Percentiles rank a stretch among this genome's conserved stretches.
These are phyloP conservation scores for Anoura caudifer DNA, from an alignment of 2,113 vertebrate genomes.

Conservation along the genomic window DNA sequence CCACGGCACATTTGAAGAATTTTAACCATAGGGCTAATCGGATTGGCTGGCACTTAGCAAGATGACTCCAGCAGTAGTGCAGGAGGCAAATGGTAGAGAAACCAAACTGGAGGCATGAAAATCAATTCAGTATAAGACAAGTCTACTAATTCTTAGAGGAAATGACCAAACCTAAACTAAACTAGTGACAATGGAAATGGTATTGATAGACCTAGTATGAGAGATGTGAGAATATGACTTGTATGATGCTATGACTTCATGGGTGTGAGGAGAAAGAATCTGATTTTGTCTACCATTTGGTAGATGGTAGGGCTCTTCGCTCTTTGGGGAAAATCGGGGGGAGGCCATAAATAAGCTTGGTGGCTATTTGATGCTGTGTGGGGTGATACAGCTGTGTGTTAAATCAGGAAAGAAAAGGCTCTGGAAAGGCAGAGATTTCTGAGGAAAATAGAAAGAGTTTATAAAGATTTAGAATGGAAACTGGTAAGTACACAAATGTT, in stretches of 20 bases:
- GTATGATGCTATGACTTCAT: no score
- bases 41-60: not conserved
- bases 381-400: not conserved
- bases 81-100: not conserved
- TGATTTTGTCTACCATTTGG: not conserved
- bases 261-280: not conserved
- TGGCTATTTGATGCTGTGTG: not conserved
- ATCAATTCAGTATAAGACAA: not conserved
- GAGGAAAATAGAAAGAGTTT: not conserved
- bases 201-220: not conserved
- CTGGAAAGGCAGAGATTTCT: not conserved
- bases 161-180: not conserved
- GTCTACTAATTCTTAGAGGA: not conserved
- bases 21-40: not conserved
- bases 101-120: not conserved
- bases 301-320: not conserved
- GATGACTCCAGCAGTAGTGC: not conserved
- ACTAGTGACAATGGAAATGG: not conserved
- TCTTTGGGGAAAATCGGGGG: not conserved
- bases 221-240: no score
- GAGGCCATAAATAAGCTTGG: not conserved
- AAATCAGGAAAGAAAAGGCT: not conserved
- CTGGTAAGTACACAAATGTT: not conserved
- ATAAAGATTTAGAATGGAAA: not conserved
- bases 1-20: not conserved